These are phyloP conservation scores for Caenorhabditis doughertyi DNA, from an alignment of 2,888 invertebrate species.

Conservation along the genomic window DNA sequence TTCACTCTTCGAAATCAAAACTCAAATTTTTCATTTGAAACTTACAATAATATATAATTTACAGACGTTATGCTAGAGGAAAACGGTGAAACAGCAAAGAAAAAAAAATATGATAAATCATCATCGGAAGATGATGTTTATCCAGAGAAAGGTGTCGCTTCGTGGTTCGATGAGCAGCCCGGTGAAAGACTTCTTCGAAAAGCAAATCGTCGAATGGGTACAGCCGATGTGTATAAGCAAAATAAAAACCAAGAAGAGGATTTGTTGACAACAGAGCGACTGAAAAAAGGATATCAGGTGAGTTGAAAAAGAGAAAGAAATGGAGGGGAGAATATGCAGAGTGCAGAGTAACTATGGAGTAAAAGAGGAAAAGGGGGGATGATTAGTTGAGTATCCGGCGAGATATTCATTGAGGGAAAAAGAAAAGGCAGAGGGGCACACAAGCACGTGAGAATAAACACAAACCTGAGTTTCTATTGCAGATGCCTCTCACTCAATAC, in stretches of 20 bases:
- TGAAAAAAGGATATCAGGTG: constrained; percentile 73
- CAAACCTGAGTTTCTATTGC: constrained; percentile 40
- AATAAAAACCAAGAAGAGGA: constrained; percentile 77
- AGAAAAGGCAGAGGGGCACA: background rate
- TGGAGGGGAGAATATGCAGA: background rate
- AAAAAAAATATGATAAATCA: too few species aligned
- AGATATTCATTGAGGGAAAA: constrained; percentile 5
- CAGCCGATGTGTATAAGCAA: constrained; percentile 79
- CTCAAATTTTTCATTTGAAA: background rate
- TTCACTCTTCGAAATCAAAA: background rate
- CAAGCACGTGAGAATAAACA: constrained; percentile 25
- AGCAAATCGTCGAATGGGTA: constrained; percentile 42
- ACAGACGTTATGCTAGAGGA: too few species aligned
- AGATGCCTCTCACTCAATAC: constrained; percentile 65
- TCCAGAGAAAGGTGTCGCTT: constrained; percentile 18
- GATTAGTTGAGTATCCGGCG: constrained; percentile 5
- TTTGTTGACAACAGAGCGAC: constrained; percentile 68
- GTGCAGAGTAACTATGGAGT: constrained; percentile 35
- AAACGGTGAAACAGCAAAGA: too few species aligned
- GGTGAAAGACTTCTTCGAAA: constrained; percentile 51
- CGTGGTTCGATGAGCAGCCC: constrained; percentile 49
- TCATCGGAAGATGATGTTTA: background rate
- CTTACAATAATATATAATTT: too few species aligned
- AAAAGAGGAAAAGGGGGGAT: background rate
- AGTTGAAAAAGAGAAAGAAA: constrained; percentile 1